phyloP scores from a whole-genome alignment of 2,797 vertebrate species.

The Bradypus variegatus region DNA sequence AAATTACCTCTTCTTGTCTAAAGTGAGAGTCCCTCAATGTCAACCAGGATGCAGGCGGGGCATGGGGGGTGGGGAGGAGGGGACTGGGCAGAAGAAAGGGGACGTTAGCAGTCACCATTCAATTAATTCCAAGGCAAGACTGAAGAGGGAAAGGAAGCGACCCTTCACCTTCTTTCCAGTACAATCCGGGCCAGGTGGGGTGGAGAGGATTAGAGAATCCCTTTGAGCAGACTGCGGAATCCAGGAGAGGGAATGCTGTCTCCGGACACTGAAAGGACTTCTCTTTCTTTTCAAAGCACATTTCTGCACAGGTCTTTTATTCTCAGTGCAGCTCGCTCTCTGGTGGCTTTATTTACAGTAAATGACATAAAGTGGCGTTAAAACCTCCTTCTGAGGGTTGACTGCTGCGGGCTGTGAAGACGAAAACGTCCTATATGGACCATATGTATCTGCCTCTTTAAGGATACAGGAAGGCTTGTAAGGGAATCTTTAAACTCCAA shows the following conservation, averaged over 20 bases:
- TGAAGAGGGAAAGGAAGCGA: accelerated
- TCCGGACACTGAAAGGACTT: background rate
- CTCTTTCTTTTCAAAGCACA: background rate
- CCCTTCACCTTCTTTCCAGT: accelerated
- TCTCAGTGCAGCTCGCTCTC: conserved; percentile 2
- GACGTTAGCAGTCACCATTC: background rate
- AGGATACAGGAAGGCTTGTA: background rate
- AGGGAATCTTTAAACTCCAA: background rate
- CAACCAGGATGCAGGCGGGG: background rate
- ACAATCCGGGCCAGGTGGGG: background rate
- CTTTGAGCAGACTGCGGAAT: accelerated
- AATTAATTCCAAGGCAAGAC: background rate
- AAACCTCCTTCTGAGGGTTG: background rate
- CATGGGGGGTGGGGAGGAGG: background rate
- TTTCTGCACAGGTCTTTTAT: background rate
- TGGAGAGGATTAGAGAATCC: background rate
- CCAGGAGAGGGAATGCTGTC: background rate
- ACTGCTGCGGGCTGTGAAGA: background rate
- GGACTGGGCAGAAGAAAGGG: too few relatives aligned
- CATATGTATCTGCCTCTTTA: background rate
- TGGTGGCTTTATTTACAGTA: conserved; percentile 20
- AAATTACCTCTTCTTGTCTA: background rate
- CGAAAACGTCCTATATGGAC: background rate
- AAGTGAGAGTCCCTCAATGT: background rate
- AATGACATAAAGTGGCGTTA: background rate